Conservation (phyloP, 2,888 invertebrate genomes). For the Gymnoscelis rufifasciata region DNA sequence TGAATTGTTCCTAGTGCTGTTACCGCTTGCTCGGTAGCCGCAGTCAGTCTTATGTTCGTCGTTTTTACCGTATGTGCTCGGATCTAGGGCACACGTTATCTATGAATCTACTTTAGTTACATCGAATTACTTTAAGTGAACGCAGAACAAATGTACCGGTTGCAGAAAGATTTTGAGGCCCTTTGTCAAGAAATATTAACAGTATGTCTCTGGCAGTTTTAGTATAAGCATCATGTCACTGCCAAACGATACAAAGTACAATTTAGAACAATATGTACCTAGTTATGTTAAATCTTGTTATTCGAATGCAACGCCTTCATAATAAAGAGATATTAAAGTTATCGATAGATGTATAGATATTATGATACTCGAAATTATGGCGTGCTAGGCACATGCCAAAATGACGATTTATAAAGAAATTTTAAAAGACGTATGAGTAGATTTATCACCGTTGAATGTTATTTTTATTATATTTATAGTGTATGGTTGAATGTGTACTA, state of each 20-base stretch:
- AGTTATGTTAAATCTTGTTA: constrained; percentile 40
- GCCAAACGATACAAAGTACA: constrained; percentile 69
- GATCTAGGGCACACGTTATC: constrained; percentile 57
- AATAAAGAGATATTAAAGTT: constrained; percentile 19
- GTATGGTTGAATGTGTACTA: constrained; percentile 49
- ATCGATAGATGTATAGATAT: constrained; percentile 21
- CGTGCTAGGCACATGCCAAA: constrained; percentile 13
- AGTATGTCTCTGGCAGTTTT: constrained; percentile 30
- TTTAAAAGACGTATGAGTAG: constrained; percentile 46
- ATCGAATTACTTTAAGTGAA: constrained; percentile 35
- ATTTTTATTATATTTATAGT: constrained; percentile 52
- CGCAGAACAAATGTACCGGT: constrained; percentile 19
- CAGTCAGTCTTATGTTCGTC: constrained; percentile 64
- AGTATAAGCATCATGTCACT: constrained; percentile 51
- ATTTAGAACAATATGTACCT: constrained; percentile 42
- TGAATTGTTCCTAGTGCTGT: constrained; percentile 65
- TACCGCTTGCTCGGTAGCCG: constrained; percentile 49
- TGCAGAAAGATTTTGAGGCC: constrained; percentile 2
- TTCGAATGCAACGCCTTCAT: constrained; percentile 42
- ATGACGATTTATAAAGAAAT: constrained; percentile 12
- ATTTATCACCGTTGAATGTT: constrained; percentile 51
- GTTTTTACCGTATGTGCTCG: constrained; percentile 45
- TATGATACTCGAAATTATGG: constrained; percentile 15
- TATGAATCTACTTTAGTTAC: constrained; percentile 44
- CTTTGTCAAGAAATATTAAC: not conserved